phyloP scores from a whole-genome alignment of 2,113 vertebrate genomes.

The Scartelaos histophorus region DNA sequence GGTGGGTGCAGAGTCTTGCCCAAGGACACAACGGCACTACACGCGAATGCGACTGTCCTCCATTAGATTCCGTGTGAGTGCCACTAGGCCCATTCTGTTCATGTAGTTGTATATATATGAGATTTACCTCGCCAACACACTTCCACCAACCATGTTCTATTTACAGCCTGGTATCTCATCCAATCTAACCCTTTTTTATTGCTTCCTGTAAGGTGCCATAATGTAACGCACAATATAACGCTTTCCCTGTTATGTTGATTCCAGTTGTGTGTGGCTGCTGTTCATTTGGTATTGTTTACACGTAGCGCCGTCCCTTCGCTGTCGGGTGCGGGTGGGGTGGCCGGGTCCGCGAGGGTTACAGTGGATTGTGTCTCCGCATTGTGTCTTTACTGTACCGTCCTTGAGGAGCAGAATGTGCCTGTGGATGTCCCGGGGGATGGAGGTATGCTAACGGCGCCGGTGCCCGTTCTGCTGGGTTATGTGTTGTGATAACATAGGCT shows the following conservation, averaged over 20 bases:
- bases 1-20: too few species aligned
- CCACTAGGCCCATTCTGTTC: background rate
- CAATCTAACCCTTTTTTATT: background rate
- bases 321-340: background rate
- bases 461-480: slow-evolving; percentile 38
- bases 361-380: slow-evolving; percentile 18
- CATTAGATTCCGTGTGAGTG: too few species aligned
- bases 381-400: slow-evolving; percentile 22
- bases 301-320: background rate
- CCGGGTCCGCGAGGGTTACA: background rate
- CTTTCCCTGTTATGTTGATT: background rate
- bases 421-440: slow-evolving; percentile 35
- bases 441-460: slow-evolving; percentile 28
- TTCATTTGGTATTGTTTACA: background rate
- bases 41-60: too few species aligned
- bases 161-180: background rate
- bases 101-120: too few species aligned
- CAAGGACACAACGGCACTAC: too few species aligned
- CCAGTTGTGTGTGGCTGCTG: background rate
- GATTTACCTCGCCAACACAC: background rate
- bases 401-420: slow-evolving; percentile 41
- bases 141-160: background rate
- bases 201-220: background rate
- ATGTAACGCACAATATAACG: background rate
- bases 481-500: slow-evolving; percentile 65